A percentile compares a stretch with the other conserved stretches of the same genome.
Evolutionary conservation across 2,797 vertebrate species (phyloP).

Genomic region (Orientallactaga sibirica): DNA sequence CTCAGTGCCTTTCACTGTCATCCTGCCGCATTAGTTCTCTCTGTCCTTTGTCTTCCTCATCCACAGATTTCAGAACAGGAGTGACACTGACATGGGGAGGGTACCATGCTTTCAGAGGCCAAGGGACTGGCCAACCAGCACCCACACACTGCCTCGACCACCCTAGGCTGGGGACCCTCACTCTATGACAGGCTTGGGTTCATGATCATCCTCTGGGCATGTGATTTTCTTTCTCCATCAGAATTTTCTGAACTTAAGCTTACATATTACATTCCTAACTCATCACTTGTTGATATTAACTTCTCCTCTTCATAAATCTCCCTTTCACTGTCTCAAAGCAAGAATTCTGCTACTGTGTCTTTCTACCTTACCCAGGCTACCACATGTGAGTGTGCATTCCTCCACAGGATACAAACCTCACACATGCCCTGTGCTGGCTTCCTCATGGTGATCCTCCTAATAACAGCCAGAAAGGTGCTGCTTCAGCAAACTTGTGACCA

Average conservation of each 20-base stretch:
- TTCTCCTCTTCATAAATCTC: constrained; percentile 52
- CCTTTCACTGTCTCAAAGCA: neutral
- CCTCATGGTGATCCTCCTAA: neutral
- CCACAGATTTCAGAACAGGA: neutral
- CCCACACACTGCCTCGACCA: neutral
- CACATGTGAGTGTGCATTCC: fast-evolving
- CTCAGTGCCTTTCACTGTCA: neutral
- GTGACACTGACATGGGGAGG: fast-evolving
- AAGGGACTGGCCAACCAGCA: too few species aligned
- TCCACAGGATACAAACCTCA: neutral
- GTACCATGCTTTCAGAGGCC: too few species aligned
- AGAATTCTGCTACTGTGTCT: neutral
- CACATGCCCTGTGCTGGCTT: neutral
- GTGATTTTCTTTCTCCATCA: constrained; percentile 39
- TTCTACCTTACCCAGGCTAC: neutral
- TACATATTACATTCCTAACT: constrained; percentile 69
- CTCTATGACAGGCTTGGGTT: neutral
- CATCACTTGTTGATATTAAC: constrained; percentile 57
- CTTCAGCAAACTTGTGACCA: neutral
- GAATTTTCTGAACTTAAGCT: constrained; percentile 65
- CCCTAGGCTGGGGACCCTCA: neutral
- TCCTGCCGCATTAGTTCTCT: too few species aligned
- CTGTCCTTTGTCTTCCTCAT: neutral
- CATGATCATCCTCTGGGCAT: neutral
- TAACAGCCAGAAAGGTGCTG: neutral